phyloP scores from a whole-genome alignment of 2,113 vertebrate species.

The Chionis minor region DNA sequence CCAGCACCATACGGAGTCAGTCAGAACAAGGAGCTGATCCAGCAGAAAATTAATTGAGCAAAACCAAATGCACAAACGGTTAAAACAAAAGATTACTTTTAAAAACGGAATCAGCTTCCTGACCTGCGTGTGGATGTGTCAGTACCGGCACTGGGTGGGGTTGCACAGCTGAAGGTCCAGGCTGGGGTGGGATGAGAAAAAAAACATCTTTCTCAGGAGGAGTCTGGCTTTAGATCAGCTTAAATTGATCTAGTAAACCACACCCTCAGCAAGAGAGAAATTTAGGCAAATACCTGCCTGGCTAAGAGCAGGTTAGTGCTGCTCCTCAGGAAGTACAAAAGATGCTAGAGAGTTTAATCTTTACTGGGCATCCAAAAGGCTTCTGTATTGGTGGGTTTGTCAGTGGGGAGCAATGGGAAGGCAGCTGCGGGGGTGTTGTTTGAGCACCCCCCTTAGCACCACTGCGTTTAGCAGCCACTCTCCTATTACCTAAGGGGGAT shows the following conservation, averaged over 20 bases:
- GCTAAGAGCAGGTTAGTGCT: conserved; percentile 27
- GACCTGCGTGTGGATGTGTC: neutral
- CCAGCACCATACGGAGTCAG: neutral
- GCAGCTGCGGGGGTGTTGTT: neutral
- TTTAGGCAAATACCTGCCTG: conserved; percentile 7
- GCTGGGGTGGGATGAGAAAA: neutral
- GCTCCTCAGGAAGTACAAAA: conserved; percentile 24
- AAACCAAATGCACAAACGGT: neutral
- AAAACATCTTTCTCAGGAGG: neutral
- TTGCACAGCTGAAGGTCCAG: neutral
- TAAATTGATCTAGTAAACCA: conserved; percentile 8
- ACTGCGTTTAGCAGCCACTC: neutral
- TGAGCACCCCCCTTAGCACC: neutral
- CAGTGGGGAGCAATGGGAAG: neutral
- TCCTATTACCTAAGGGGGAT: neutral
- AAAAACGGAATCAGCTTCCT: neutral
- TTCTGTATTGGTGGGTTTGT: neutral
- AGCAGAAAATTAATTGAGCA: conserved; percentile 8
- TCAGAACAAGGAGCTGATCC: conserved; percentile 1
- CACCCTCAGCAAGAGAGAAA: neutral
- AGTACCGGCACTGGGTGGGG: accelerated
- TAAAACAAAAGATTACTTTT: neutral
- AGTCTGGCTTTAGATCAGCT: conserved; percentile 2
- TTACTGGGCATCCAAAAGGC: neutral
- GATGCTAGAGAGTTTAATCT: neutral